These are phyloP conservation scores for Rhinopomastus cyanomelas DNA, from an alignment of 2,113 vertebrate genomes.

Conservation along the genomic window DNA sequence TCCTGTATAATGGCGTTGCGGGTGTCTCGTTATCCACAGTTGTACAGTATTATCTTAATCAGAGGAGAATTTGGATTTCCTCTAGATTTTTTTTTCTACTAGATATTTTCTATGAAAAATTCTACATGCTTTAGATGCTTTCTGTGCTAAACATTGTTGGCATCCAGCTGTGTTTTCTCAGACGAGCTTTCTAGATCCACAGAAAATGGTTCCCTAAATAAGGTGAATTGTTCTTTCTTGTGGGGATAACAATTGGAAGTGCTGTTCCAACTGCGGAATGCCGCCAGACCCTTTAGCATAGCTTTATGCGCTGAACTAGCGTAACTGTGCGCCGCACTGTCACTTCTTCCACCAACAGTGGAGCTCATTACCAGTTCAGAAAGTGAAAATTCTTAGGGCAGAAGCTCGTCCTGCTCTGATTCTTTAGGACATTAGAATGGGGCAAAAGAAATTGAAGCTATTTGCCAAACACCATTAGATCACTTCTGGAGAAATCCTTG, in stretches of 20 bases:
- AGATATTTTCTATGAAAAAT: background rate
- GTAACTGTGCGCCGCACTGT: background rate
- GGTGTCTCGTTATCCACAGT: background rate
- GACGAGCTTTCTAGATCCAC: slow-evolving; percentile 18
- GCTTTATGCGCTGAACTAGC: slow-evolving; percentile 33
- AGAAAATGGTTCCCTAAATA: slow-evolving; percentile 38
- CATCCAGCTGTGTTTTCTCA: slow-evolving; percentile 53
- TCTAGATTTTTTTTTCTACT: background rate
- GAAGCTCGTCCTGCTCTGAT: background rate
- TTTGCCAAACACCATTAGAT: background rate
- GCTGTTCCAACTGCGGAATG: background rate
- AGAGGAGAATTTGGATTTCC: background rate
- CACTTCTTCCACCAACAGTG: background rate
- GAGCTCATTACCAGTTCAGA: background rate
- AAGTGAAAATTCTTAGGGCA: background rate
- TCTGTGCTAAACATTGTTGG: slow-evolving; percentile 11
- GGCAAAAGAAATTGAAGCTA: background rate
- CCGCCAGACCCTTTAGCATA: slow-evolving; percentile 42
- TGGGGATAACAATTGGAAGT: slow-evolving; percentile 8
- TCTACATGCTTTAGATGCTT: slow-evolving; percentile 15
- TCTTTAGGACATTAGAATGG: background rate
- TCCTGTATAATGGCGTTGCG: background rate
- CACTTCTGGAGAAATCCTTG: background rate
- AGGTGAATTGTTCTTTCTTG: slow-evolving; percentile 34
- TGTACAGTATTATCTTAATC: background rate